phyloP scores from a whole-genome alignment of 35 echinoderm and acorn worm genomes.

The Heliocidaris tuberculata region DNA sequence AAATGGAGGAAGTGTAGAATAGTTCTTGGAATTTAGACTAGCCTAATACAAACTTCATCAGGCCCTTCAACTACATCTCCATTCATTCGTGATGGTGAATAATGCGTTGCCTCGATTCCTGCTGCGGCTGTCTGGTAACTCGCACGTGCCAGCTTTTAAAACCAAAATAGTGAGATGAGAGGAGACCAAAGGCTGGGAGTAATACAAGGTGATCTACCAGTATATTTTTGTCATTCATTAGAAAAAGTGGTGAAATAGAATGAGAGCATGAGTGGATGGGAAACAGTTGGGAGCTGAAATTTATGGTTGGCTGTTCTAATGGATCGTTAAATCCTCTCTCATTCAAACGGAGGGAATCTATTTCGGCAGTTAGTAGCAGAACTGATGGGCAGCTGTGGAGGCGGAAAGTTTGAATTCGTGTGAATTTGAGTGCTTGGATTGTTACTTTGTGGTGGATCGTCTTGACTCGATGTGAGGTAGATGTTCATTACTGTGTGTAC shows the following conservation, averaged over 20 bases:
- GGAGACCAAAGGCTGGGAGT: neutral
- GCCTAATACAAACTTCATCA: neutral
- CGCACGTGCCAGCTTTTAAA: neutral
- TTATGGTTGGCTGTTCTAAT: neutral
- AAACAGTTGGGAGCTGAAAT: neutral
- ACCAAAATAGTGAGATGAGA: neutral
- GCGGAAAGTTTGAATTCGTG: neutral
- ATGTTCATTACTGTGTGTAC: neutral
- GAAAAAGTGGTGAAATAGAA: neutral
- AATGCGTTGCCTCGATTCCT: neutral
- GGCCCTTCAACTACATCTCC: neutral
- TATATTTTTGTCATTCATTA: neutral
- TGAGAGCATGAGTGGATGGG: neutral
- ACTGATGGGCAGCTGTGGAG: neutral
- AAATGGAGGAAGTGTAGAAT: neutral
- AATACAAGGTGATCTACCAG: neutral
- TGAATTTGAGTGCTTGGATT: neutral
- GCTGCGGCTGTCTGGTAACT: neutral
- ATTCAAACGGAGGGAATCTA: neutral
- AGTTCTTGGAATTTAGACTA: neutral
- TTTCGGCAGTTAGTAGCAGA: neutral
- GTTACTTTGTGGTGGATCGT: neutral
- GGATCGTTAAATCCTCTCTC: neutral
- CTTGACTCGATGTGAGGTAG: neutral
- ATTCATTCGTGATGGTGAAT: conserved; percentile 5